Base-by-base conservation (phyloP, 2,888 invertebrate genomes). In the Pseudococcus jackbeardsleyi region DNA sequence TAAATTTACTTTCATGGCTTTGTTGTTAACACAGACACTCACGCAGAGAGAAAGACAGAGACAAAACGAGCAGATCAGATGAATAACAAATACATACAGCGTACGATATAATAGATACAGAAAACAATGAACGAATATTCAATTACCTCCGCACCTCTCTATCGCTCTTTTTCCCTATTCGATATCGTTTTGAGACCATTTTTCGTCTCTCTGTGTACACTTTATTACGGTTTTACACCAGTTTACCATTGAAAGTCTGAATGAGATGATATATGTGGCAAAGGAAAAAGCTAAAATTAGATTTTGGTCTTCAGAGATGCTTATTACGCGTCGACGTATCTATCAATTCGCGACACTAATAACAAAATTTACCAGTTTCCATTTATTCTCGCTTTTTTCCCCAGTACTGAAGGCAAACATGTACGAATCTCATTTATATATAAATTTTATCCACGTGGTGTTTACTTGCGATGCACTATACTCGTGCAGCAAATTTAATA, bases 71-170 rank as follows among this genome's bases (percentile, higher is more conserved):
- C 79, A 46, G 79, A 82, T 42, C 79, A 82, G 72, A 86, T 86
- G 86, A 86, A 86, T 86, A 86, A 86, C 86, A 86, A 86, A 86
- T 86, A 86, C 86, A 68, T 86, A 68, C 33, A 77, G 26, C 11
- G 85, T 85, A 85, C 85, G n/a, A 12, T 33, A 86, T 68, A 68
- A 86, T 86, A 86, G 86, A 86, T 86, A 86, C 86, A 86, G 86
- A 86, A 86, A 86, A 86, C 86, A 86, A 86, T 86, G 86, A 86
- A 68, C 64, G 86, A 86, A 86, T 86, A 86, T 86, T 86, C 86
- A 86, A 86, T 86, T 86, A 86, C 86, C 86, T 86, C 72, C 17
- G 12, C 26, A 2, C 4, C 68, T 68, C 85, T 85, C 26, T 68
- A 11, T 68, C 64, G 6, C 72, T 33, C 33, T 15, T 33, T 12